Evolutionary conservation across 2,797 vertebrate genomes (phyloP).

Genomic region (Phaenicophaeus curvirostris): DNA sequence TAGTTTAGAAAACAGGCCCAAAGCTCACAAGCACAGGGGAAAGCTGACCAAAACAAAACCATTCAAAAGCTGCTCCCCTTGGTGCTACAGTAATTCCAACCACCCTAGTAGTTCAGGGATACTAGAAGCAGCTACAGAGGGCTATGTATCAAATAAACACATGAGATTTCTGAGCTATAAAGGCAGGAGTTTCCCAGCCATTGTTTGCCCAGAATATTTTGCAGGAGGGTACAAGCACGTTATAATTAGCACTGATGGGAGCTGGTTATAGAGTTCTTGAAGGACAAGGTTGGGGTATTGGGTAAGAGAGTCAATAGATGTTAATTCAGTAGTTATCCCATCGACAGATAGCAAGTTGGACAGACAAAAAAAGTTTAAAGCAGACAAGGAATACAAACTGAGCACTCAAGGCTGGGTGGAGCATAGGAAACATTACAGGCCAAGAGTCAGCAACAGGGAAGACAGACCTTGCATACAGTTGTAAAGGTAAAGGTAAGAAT

Average conservation of each 20-base stretch:
- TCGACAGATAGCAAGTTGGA: rapidly evolving
- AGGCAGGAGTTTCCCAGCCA: background rate
- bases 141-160: background rate
- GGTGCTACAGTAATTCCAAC: background rate
- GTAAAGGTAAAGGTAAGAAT: background rate
- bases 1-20: background rate
- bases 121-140: background rate
- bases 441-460: background rate
- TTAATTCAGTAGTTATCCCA: background rate
- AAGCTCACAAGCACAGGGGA: background rate
- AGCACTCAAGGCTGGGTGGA: background rate
- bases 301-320: background rate
- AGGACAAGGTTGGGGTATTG: background rate
- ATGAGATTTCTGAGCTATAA: background rate
- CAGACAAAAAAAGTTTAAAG: background rate
- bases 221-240: background rate
- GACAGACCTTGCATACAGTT: background rate
- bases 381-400: background rate
- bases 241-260: background rate
- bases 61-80: background rate
- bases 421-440: background rate
- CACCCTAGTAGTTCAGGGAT: background rate
- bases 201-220: background rate
- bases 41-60: background rate
- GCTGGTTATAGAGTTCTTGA: background rate